Base-by-base conservation (phyloP, 2,888 invertebrate genomes). In the Brassicogethes aeneus region DNA sequence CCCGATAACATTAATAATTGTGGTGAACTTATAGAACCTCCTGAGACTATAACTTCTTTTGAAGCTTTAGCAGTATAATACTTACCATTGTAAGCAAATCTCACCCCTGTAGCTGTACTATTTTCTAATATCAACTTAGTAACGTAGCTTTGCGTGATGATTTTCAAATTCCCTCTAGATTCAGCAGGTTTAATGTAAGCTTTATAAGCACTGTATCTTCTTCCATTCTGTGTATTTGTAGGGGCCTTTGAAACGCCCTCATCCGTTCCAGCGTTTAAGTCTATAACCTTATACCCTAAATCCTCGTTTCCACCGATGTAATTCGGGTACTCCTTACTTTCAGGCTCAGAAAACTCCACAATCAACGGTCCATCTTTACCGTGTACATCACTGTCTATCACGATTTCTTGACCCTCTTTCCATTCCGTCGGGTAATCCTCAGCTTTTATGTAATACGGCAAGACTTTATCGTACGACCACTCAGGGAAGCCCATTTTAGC, bases 1-100 rank as follows among this genome's bases (percentile, higher is more conserved):
- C 91, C 91, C 0, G 89, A 89, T 10, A 90, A 63, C 84, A 89
- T 82, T 34, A 92, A 64, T 7, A 91, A 62, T 60, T 90, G 89
- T 0, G 91, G 87, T 0, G 88, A 84, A 45, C 82, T 85, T 16
- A 91, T 79, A 1, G 83, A 69, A 3, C 91, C 90, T 0, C 86
- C 86, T 7, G 82, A 77, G 13, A 90, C 64, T 37, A 91, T 75
- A 1, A 90, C 75, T 66, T 86, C 89, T 48, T 80, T 83, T 3
- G 70, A 72, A 2, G 84, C 86, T 3, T 66, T 60, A 1, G 71
- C 70, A 5, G 60, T 51, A 43, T 65, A 76, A 50, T 70, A 71
- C 55, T 59, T 66, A 14, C 72, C 73, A 42, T 75, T 69, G 58
- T 80, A 80, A 2, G 70, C 52, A 53, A 83, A 84, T 57, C 81